Evolutionary conservation across 2,888 invertebrate genomes (phyloP), one percentile per base, ranked within the genome.

Genomic region (Sphaeridia pumilis): DNA sequence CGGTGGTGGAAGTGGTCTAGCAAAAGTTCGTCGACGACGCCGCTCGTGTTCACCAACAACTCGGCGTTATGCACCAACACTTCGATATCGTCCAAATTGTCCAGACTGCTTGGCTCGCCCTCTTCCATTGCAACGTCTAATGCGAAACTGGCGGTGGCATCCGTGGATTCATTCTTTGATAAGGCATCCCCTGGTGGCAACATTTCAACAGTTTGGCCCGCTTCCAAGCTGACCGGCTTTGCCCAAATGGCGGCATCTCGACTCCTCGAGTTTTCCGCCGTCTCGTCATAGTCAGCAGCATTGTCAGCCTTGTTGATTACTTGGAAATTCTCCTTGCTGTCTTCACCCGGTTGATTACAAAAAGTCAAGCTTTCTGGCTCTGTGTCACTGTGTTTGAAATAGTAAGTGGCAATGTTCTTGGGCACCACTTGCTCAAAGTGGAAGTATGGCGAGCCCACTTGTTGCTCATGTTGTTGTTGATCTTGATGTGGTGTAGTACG

Each of bases 371-470:
- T 48, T 54, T 62, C 64, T 25, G 57, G 55, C 63, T 65, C 63
- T 59, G 63, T 61, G 57, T 65, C 65, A 61, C 65, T 65, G 62
- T 65, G 65, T 52, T 65, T 65, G 61, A 65, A 65, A 65, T 65
- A 65, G 65, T 63, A 65, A 58, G 61, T 65, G 61, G 65, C 63
- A 60, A 65, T 61, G 54, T 65, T 65, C 49, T 55, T 57, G 34
- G 54, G 58, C 47, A 59, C 54, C 52, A 53, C 59, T 56, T 57
- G 56, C 57, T 48, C 53, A 55, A 44, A 38, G 49, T 46, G 56
- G 28, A 52, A 49, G 34, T 52, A 56, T 27, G 27, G 43, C 26
- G 49, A 42, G 10, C 26, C 45, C 22, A 3, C 3, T 4, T n/a
- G n/a, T n/a, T n/a, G n/a, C n/a, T n/a, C n/a, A n/a, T n/a, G n/a